phyloP scores from a whole-genome alignment of 1,140 invertebrate species.

The Macrocentrus cingulum region DNA sequence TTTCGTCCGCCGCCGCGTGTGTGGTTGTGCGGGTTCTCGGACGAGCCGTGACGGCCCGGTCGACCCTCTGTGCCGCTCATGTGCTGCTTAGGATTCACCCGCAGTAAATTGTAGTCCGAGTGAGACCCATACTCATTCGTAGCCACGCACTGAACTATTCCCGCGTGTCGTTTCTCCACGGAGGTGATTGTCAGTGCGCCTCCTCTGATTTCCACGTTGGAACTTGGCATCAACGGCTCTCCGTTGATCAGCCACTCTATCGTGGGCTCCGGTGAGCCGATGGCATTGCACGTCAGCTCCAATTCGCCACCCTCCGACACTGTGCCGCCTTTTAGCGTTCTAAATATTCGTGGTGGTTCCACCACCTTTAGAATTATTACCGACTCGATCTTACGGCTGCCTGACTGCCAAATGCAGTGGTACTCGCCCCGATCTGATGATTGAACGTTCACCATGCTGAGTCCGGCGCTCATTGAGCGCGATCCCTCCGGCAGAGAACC shows the following conservation, averaged over 20 bases:
- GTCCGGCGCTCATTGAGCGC: constrained; percentile 36
- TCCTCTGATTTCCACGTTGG: constrained; percentile 57
- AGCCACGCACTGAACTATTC: constrained; percentile 87
- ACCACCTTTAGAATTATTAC: constrained; percentile 53
- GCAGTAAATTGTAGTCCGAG: constrained; percentile 62
- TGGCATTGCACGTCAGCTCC: constrained; percentile 67
- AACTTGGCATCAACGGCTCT: constrained; percentile 61
- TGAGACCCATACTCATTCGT: constrained; percentile 77
- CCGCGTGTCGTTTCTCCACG: constrained; percentile 79
- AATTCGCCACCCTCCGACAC: constrained; percentile 69
- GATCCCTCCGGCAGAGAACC: constrained; percentile 46
- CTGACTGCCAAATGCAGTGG: constrained; percentile 53
- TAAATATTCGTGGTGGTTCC: constrained; percentile 65
- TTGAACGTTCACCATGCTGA: constrained; percentile 48
- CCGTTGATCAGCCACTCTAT: constrained; percentile 87
- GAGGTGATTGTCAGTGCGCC: constrained; percentile 65
- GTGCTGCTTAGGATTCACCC: constrained; percentile 75
- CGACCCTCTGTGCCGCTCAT: constrained; percentile 56
- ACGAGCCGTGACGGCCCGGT: constrained; percentile 35
- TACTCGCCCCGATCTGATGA: constrained; percentile 49
- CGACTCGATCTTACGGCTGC: constrained; percentile 46
- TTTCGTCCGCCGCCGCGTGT: constrained; percentile 49
- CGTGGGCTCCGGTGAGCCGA: constrained; percentile 70
- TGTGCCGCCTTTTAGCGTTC: constrained; percentile 61
- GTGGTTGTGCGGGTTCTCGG: constrained; percentile 45